Evolutionary conservation across 2,113 vertebrate genomes (phyloP).

Genomic region (Ranitomeya variabilis): DNA sequence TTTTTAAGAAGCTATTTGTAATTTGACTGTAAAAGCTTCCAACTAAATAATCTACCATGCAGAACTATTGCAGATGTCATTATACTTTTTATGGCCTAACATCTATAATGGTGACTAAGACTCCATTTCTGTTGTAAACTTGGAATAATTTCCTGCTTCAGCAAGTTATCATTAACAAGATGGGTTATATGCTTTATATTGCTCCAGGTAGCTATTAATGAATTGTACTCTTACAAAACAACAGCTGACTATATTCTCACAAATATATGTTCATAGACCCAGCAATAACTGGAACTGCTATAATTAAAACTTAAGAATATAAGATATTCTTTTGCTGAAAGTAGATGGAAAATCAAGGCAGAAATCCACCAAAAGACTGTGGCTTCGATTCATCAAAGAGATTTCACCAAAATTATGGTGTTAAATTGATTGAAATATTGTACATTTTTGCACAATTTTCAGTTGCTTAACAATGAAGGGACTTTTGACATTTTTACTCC

Average conservation of each 20-base stretch:
- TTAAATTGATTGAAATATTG: too few species aligned
- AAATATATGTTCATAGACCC: neutral
- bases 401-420: too few species aligned
- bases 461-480: too few species aligned
- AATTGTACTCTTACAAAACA: conserved; percentile 14
- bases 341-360: neutral
- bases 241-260: neutral
- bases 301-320: neutral
- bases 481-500: too few species aligned
- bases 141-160: neutral
- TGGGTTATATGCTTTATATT: conserved; percentile 14
- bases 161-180: conserved; percentile 26
- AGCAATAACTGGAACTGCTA: neutral
- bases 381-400: too few species aligned
- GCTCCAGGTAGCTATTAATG: conserved; percentile 32
- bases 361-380: neutral
- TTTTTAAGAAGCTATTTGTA: neutral
- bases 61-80: neutral
- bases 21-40: neutral
- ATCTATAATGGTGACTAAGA: neutral
- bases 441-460: too few species aligned
- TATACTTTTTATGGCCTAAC: neutral
- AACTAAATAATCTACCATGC: neutral
- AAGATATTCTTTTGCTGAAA: neutral
- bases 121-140: conserved; percentile 30